Evolutionary conservation across 2,888 invertebrate species (phyloP).

Genomic region (Eucriotettix oculatus): DNA sequence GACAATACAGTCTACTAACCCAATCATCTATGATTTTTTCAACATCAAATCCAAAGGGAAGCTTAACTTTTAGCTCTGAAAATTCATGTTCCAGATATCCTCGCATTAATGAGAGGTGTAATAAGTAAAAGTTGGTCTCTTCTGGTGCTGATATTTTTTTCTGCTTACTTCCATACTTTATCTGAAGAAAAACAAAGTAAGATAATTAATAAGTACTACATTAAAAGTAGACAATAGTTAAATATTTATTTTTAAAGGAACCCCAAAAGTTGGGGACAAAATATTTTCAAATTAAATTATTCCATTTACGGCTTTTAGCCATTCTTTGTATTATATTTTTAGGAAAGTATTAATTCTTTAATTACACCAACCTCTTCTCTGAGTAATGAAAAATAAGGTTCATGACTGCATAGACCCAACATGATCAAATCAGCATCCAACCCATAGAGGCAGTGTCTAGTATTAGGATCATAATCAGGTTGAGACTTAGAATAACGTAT

Average conservation of each 20-base stretch:
- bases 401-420: constrained; percentile 88
- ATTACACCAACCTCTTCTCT: constrained; percentile 62
- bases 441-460: constrained; percentile 91
- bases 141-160: constrained; percentile 56
- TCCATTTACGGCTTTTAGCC: no score
- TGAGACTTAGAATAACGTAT: constrained; percentile 76
- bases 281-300: no score
- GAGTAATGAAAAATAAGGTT: constrained; percentile 84
- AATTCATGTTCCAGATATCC: constrained; percentile 92
- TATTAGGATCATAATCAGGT: constrained; percentile 74
- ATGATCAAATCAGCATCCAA: constrained; percentile 96
- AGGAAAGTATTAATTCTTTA: no score
- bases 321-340: no score
- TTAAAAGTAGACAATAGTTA: no score
- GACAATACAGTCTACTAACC: constrained; percentile 29
- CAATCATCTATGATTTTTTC: constrained; percentile 94
- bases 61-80: constrained; percentile 40
- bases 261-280: no score
- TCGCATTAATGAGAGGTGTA: constrained; percentile 80
- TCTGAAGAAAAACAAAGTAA: constrained; percentile 26
- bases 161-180: constrained; percentile 50
- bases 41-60: constrained; percentile 64
- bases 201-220: no score
- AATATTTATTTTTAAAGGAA: no score
- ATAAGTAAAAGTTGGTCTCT: constrained; percentile 79